phyloP scores from a whole-genome alignment of 2,888 invertebrate genomes.

The Drosophila rellima region DNA sequence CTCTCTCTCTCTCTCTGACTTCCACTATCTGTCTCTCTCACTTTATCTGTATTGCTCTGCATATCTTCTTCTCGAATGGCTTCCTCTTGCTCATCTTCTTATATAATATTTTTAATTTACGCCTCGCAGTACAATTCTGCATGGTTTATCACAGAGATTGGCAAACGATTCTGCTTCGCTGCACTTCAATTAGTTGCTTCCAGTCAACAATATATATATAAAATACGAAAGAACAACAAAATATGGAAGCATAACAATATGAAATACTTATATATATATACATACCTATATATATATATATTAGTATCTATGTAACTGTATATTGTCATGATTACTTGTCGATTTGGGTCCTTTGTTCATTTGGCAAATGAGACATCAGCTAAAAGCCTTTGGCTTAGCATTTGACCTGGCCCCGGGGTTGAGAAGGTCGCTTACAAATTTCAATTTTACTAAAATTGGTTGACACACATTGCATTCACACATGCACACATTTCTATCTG shows the following conservation, averaged over 20 bases:
- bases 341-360: conserved; percentile 51
- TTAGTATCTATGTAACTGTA: conserved; percentile 26
- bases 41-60: conserved; percentile 6
- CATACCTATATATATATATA: conserved; percentile 13
- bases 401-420: conserved; percentile 47
- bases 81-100: conserved; percentile 43
- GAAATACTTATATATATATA: conserved; percentile 11
- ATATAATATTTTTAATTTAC: conserved; percentile 77
- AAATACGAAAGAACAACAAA: conserved; percentile 23
- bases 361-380: conserved; percentile 57
- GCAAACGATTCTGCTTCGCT: conserved; percentile 78
- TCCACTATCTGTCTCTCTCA: conserved; percentile 6
- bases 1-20: conserved; percentile 10
- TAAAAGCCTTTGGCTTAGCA: conserved; percentile 29
- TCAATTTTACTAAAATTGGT: conserved; percentile 78
- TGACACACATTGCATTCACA: conserved; percentile 71
- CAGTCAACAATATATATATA: conserved; percentile 61
- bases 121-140: conserved; percentile 77
- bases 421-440: conserved; percentile 70
- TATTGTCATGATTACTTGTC: conserved; percentile 55
- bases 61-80: conserved; percentile 18
- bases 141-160: conserved; percentile 81
- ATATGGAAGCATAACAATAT: conserved; percentile 32
- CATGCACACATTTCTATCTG: conserved; percentile 4
- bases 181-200: conserved; percentile 77